Percentiles rank a stretch among this genome's conserved stretches.
Evolutionary conservation across 2,888 invertebrate genomes (phyloP).

Genomic region (Camptogramma bilineatum): DNA sequence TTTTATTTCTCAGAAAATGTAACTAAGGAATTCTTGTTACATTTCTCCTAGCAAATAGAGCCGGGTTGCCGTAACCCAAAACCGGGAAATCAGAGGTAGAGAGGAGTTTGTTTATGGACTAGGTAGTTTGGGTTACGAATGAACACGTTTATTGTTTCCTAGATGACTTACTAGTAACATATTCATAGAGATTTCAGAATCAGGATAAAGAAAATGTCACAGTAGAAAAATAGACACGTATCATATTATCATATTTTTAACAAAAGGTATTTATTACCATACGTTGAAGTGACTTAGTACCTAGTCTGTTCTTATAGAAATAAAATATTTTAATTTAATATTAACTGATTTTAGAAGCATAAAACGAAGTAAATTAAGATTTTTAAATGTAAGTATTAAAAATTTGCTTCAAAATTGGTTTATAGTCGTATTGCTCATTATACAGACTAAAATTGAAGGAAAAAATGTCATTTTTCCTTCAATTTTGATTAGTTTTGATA

Average conservation of each 20-base stretch:
- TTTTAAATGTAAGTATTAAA: too few species aligned
- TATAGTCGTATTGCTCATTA: too few species aligned
- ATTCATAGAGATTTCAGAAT: slow-evolving; percentile 33
- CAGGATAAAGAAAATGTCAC: slow-evolving; percentile 3
- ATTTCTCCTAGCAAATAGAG: slow-evolving; percentile 5
- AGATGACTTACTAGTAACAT: slow-evolving; percentile 34
- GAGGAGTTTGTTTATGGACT: slow-evolving; percentile 52
- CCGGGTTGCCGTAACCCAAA: slow-evolving; percentile 60
- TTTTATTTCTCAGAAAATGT: not conserved
- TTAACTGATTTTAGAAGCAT: too few species aligned
- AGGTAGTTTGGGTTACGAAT: slow-evolving; percentile 49
- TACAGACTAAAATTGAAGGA: too few species aligned
- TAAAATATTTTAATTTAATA: too few species aligned
- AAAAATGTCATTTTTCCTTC: too few species aligned
- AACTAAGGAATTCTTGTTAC: not conserved
- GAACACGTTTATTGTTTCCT: slow-evolving; percentile 46
- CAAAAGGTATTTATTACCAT: not conserved
- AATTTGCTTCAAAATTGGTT: too few species aligned
- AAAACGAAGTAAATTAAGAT: too few species aligned
- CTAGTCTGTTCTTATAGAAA: too few species aligned
- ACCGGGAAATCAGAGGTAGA: slow-evolving; percentile 63
- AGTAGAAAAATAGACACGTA: not conserved
- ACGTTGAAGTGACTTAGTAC: too few species aligned
- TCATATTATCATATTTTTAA: not conserved
- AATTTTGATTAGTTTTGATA: too few species aligned